Evolutionary conservation across 2,888 invertebrate species (phyloP).

Genomic region (Acleris literana): DNA sequence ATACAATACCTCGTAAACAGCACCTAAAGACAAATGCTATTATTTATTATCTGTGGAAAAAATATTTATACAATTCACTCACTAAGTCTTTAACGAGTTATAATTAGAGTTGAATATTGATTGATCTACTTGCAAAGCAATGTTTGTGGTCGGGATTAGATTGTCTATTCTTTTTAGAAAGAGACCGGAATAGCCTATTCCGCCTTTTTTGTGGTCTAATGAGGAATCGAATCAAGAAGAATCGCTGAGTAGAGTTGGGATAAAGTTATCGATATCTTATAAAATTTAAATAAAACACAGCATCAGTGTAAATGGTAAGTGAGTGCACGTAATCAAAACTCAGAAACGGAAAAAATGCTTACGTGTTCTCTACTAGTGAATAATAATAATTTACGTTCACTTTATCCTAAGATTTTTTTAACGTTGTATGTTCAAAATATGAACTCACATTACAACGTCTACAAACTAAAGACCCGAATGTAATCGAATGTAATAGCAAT

Average conservation of each 20-base stretch:
- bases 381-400: too few species aligned
- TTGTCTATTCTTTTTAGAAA: conserved; percentile 60
- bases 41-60: conserved; percentile 69
- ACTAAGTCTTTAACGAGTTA: conserved; percentile 9
- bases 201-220: conserved; percentile 60
- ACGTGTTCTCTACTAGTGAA: too few species aligned
- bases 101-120: conserved; percentile 39
- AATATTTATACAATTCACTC: conserved; percentile 39
- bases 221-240: conserved; percentile 67
- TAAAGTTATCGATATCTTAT: conserved; percentile 6
- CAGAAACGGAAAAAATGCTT: too few species aligned
- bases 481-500: too few species aligned
- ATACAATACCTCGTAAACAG: conserved; percentile 71
- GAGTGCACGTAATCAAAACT: too few species aligned
- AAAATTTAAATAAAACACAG: background rate
- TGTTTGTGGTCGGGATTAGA: conserved; percentile 44
- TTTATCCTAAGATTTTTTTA: too few species aligned
- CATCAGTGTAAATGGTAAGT: too few species aligned
- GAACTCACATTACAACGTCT: too few species aligned
- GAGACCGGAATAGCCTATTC: conserved; percentile 59
- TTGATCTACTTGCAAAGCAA: conserved; percentile 31
- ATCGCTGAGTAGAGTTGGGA: conserved; percentile 50
- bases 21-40: conserved; percentile 72
- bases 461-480: too few species aligned
- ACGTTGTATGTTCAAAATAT: too few species aligned